These are phyloP conservation scores for Drosophila prostipennis DNA, from an alignment of 2,888 invertebrate genomes.

Conservation along the genomic window DNA sequence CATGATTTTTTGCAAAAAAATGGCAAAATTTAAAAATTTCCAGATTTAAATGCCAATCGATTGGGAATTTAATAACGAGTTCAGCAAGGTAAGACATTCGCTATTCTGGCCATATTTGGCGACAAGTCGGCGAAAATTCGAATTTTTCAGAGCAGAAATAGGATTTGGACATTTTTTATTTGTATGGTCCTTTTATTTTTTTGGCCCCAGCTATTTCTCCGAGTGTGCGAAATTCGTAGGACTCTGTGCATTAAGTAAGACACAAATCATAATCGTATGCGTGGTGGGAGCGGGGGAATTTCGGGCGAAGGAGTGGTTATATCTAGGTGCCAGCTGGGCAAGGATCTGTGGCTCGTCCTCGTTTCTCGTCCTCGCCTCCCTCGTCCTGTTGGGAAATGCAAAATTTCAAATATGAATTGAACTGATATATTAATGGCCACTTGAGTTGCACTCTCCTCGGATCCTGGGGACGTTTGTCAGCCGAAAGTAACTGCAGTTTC, in stretches of 20 bases:
- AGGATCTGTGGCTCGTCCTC: conserved; percentile 34
- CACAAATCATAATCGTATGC: conserved; percentile 81
- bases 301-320: conserved; percentile 16
- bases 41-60: no score
- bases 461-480: conserved; percentile 59
- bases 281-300: neutral
- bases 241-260: conserved; percentile 81
- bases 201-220: neutral
- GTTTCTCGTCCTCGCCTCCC: conserved; percentile 3
- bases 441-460: conserved; percentile 58
- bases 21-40: no score
- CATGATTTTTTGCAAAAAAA: no score
- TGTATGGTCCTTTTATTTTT: no score
- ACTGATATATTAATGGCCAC: conserved; percentile 83
- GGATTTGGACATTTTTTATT: no score
- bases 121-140: no score
- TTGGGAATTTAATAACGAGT: no score
- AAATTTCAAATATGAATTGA: conserved; percentile 83
- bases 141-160: no score
- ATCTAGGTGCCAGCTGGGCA: conserved; percentile 24
- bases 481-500: conserved; percentile 74
- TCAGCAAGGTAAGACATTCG: no score
- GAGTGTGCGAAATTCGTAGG: conserved; percentile 50
- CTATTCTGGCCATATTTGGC: no score
- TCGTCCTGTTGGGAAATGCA: conserved; percentile 68